Base-by-base conservation (phyloP, 1,140 invertebrate species). In the Zeugodacus cucurbitae region DNA sequence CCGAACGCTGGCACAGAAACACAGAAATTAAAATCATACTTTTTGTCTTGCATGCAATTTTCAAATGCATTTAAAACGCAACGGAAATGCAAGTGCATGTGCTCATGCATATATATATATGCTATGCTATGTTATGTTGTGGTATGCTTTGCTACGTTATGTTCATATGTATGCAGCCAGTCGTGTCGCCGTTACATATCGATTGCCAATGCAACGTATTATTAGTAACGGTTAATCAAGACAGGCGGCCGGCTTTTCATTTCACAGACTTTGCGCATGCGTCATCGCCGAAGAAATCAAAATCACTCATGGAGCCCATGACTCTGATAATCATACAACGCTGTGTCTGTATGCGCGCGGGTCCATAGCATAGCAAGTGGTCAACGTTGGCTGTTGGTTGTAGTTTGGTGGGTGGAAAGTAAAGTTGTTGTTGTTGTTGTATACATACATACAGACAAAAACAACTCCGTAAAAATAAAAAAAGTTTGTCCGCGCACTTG, bases 201-300 rank as follows among this genome's bases (percentile, higher is more conserved):
- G n/a, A 82, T 48, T 82, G 14, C n/a, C 41, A 20, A n/a, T 82
- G n/a, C 74, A 82, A 48, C 74, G 44, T 22, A 41, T 82, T 82
- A 82, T 82, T 82, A 44, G 74, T 82, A 82, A 82, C 74, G 74
- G 74, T 54, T 82, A 82, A 82, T 82, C 20, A 54, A 82, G 74
- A 82, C 74, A n/a, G 29, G 37, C 6, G 10, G n/a, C n/a, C n/a
- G n/a, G n/a, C n/a, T n/a, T 62, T 62, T n/a, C 58, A 62, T 26
- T 62, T n/a, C n/a, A 34, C 29, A 20, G 26, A 82, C 74, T 22
- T 14, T 82, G 74, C 74, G 41, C 74, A 82, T 82, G 74, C 74
- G 74, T 32, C 67, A 32, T 37, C 67, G 22, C 20, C n/a, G 44
- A 48, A 82, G 74, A 54, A 82, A 82, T 82, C 41, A 44, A 82